phyloP scores from a whole-genome alignment of 2,797 vertebrate species.

The Babyrousa celebensis region DNA sequence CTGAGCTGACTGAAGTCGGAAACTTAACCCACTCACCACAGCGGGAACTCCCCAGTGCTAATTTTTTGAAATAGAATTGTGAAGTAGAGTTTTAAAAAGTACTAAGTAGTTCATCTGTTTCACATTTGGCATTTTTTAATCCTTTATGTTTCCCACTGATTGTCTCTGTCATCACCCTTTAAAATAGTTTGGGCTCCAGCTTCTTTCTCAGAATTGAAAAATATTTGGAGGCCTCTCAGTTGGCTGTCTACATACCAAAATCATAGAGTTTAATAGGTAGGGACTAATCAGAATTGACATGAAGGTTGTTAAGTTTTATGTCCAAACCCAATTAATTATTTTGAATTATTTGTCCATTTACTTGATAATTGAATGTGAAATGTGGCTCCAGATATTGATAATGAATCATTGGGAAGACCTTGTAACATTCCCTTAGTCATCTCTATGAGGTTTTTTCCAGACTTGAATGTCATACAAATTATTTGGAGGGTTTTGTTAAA shows the following conservation, averaged over 20 bases:
- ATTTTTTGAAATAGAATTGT: slow-evolving; percentile 37
- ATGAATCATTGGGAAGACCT: neutral
- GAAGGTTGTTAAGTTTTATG: slow-evolving; percentile 11
- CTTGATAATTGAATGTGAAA: slow-evolving; percentile 25
- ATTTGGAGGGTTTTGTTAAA: neutral
- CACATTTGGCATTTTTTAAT: slow-evolving; percentile 59
- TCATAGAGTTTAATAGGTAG: slow-evolving; percentile 10
- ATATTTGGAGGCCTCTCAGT: neutral
- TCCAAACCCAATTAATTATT: slow-evolving; percentile 21
- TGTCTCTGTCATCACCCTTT: neutral
- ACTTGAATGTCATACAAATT: neutral
- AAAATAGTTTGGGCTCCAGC: neutral
- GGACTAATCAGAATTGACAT: neutral
- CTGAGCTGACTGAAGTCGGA: too few relatives aligned
- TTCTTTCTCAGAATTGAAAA: neutral
- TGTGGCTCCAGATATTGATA: neutral
- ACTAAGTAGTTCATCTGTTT: slow-evolving; percentile 26
- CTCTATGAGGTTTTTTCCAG: slow-evolving; percentile 11
- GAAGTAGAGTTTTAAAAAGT: slow-evolving; percentile 46
- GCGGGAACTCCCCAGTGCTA: neutral
- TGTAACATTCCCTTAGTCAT: neutral
- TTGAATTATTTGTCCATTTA: slow-evolving; percentile 31
- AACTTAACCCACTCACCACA: too few relatives aligned
- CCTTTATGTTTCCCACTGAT: slow-evolving; percentile 65
- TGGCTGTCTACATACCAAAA: neutral